Base-by-base conservation (phyloP, 2,888 invertebrate species). In the Drosophila greeni region DNA sequence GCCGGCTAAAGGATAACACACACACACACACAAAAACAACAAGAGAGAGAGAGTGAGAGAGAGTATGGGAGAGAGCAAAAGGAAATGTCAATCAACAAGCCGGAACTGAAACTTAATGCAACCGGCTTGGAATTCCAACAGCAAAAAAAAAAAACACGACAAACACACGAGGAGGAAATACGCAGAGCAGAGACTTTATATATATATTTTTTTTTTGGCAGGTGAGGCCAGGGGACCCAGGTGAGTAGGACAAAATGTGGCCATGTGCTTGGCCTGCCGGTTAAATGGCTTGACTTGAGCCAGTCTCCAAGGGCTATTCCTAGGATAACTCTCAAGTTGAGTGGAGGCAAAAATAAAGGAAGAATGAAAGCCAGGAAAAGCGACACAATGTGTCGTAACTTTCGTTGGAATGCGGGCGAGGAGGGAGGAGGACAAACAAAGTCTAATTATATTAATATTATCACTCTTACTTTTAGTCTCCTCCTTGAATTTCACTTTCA, bases 61-160 rank as follows among this genome's bases (percentile, higher is more conserved):
- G 5, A 29, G 43, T 14, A 7, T 23, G 39, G 33, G 58, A 29
- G 24, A 11, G 18, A 34, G 58, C 58, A 42, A 31, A 24, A 62
- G 77, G 83, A 82, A 80, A 77, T 80, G 83, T 80, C 83, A 82
- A 80, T 82, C 77, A 77, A 72, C 83, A 77, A 77, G 77, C 83
- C 77, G 83, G 76, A 77, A 82, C 80, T 80, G 80, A 76, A 74
- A 72, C 66, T 66, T 66, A 66, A 66, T 64, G 80, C 71, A 82
- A 79, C 83, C 83, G 77, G 76, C 80, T 80, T 69, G 80, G 42
- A 49, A 48, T 47, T 54, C 40, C 45, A 24, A 45, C 62, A 11
- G 43, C 43, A 48, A 36, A 18, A 58, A 34, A 36, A 43, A 18
- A 54, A 54, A 47, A 57, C 20, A 59, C 36, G 36, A 20, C 48